Percentiles rank a stretch among this genome's conserved stretches.
Conservation (phyloP, 2,113 vertebrate species). For the Mesoclemmys tuberculata region DNA sequence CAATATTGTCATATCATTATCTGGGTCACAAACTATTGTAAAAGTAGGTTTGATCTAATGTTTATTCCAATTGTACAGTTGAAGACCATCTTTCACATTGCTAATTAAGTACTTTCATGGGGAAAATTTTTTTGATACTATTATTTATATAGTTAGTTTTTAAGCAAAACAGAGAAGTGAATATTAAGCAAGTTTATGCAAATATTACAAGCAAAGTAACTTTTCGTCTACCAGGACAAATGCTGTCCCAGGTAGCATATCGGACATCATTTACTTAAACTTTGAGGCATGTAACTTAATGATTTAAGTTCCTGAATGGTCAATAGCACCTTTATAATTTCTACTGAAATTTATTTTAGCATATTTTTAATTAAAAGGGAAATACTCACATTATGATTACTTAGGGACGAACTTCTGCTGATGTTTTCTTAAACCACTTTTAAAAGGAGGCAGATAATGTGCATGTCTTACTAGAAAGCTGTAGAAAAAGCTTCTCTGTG, state of each 20-base stretch:
- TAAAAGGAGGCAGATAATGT: conserved; percentile 7
- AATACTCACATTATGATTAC: conserved; percentile 49
- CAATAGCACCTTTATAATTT: not conserved
- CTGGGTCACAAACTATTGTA: not conserved
- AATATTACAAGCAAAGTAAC: not conserved
- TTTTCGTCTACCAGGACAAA: not conserved
- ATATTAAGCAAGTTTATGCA: not conserved
- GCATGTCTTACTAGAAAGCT: conserved; percentile 60
- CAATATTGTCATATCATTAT: not conserved
- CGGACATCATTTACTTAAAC: not conserved
- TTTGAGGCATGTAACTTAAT: not conserved
- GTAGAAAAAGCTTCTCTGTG: not conserved
- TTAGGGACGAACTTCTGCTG: not conserved
- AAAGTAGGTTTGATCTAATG: not conserved
- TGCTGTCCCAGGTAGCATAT: not conserved
- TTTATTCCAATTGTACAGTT: not conserved
- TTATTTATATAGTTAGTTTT: not conserved
- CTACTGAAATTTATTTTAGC: not conserved
- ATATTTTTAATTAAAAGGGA: not conserved
- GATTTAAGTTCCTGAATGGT: not conserved
- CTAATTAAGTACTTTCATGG: accelerated
- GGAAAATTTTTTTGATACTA: not conserved
- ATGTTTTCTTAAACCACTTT: not conserved
- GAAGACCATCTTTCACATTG: not conserved
- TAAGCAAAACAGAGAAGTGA: not conserved